Percentiles rank a stretch among this genome's conserved stretches.
Evolutionary conservation across 2,888 invertebrate genomes (phyloP).

Genomic region (Drosophila imparisetae): DNA sequence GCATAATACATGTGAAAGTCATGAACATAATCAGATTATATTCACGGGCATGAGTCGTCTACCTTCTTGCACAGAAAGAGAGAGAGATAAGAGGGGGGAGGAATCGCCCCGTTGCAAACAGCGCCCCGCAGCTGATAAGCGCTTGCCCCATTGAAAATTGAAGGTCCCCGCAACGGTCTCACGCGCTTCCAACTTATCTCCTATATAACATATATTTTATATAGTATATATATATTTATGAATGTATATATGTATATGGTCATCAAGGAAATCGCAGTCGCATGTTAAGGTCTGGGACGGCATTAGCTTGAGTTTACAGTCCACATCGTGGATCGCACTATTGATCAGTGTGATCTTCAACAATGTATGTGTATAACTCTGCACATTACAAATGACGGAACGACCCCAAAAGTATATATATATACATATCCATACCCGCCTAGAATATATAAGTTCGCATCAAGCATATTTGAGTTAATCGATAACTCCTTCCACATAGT

Average conservation of each 20-base stretch:
- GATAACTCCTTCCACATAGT: not conserved
- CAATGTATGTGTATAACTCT: constrained; percentile 13
- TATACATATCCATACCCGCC: not conserved
- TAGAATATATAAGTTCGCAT: not conserved
- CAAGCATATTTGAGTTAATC: not conserved
- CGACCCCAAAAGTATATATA: not conserved
- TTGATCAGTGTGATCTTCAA: constrained; percentile 3
- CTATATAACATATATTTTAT: constrained; percentile 13
- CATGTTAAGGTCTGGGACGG: constrained; percentile 23
- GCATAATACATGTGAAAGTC: constrained; percentile 32
- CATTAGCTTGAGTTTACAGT: constrained; percentile 17
- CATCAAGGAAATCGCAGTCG: constrained; percentile 47
- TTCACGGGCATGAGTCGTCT: constrained; percentile 47
- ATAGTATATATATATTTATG: constrained; percentile 1
- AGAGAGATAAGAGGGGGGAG: not conserved
- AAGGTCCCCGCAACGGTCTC: constrained; percentile 64
- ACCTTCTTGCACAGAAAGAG: constrained; percentile 8
- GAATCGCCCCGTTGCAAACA: not conserved
- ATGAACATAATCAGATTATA: constrained; percentile 49
- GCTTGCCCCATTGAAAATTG: constrained; percentile 37
- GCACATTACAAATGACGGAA: not conserved
- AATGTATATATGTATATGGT: constrained; percentile 9
- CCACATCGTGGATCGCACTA: constrained; percentile 10
- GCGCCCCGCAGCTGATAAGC: constrained; percentile 56
- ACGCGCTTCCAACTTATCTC: constrained; percentile 67